phyloP scores from a whole-genome alignment of 2,888 invertebrate genomes.

The Laothoe populi region DNA sequence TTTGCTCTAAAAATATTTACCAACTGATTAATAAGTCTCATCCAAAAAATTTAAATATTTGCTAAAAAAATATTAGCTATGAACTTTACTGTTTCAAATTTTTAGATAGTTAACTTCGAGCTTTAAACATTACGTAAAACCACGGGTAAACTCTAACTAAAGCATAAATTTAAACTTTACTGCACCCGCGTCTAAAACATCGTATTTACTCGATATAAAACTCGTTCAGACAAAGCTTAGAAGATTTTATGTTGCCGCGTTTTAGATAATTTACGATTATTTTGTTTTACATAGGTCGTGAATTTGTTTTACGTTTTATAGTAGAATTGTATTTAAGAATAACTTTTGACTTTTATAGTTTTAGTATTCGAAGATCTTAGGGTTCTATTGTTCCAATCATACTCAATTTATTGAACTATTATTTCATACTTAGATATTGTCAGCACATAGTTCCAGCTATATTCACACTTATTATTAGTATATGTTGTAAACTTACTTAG shows the following conservation, averaged over 20 bases:
- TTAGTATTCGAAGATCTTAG: background rate
- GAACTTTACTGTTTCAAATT: too few species aligned
- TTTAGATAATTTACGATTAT: slow-evolving; percentile 13
- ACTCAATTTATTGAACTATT: too few species aligned
- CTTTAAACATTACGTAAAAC: background rate
- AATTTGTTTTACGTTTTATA: background rate
- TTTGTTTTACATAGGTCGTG: slow-evolving; percentile 10
- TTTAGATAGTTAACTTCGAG: too few species aligned
- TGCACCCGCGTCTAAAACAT: slow-evolving; percentile 19
- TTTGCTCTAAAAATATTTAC: too few species aligned
- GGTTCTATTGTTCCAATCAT: too few species aligned
- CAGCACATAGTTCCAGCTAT: too few species aligned
- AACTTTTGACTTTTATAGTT: background rate
- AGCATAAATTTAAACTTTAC: slow-evolving; percentile 26
- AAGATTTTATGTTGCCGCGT: slow-evolving; percentile 23
- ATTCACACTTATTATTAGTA: too few species aligned
- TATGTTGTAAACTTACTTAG: too few species aligned
- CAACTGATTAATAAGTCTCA: too few species aligned
- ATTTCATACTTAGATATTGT: too few species aligned
- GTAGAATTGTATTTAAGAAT: background rate
- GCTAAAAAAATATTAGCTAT: too few species aligned
- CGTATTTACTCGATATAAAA: slow-evolving; percentile 27
- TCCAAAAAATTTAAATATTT: too few species aligned
- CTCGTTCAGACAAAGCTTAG: slow-evolving; percentile 6
- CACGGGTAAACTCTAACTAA: background rate